Conservation (phyloP, 2,797 vertebrate genomes). For the Leptoclinus maculatus region DNA sequence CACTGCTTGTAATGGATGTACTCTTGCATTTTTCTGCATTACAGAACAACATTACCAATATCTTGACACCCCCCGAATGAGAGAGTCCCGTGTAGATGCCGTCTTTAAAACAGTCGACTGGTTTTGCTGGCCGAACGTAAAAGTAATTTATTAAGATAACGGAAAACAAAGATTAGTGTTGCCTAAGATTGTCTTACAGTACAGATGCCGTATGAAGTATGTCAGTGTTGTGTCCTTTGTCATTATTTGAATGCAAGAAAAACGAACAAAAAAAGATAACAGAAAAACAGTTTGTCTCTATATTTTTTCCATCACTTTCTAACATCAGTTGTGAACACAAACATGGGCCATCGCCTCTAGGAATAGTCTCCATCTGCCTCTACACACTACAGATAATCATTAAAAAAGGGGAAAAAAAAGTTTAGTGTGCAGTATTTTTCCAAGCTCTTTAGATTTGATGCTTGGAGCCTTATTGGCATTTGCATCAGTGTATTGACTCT, state of each 20-base stretch:
- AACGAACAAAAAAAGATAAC: background rate
- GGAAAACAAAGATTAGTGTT: conserved; percentile 7
- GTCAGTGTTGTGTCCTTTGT: background rate
- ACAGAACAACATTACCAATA: conserved; percentile 44
- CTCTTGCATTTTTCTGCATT: conserved; percentile 52
- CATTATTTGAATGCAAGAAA: background rate
- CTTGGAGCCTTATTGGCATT: conserved; percentile 73
- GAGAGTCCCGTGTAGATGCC: conserved; percentile 9
- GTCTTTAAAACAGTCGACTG: conserved; percentile 26
- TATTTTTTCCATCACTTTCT: conserved; percentile 38
- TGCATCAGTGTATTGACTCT: conserved; percentile 74
- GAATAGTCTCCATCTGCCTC: conserved; percentile 65
- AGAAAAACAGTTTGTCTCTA: conserved; percentile 10
- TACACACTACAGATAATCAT: conserved; percentile 67
- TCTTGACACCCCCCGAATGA: conserved; percentile 35
- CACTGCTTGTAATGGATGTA: conserved; percentile 50
- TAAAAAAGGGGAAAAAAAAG: conserved; percentile 45
- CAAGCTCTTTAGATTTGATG: conserved; percentile 66
- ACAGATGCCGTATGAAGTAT: background rate
- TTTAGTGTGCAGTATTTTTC: conserved; percentile 47
- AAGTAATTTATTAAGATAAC: conserved; percentile 36
- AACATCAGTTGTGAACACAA: conserved; percentile 55
- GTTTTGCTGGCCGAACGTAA: conserved; percentile 22
- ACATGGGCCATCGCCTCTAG: conserved; percentile 55
- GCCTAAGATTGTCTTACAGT: background rate